Evolutionary conservation across 2,888 invertebrate genomes (phyloP).

Genomic region (Nymphalis urticae): DNA sequence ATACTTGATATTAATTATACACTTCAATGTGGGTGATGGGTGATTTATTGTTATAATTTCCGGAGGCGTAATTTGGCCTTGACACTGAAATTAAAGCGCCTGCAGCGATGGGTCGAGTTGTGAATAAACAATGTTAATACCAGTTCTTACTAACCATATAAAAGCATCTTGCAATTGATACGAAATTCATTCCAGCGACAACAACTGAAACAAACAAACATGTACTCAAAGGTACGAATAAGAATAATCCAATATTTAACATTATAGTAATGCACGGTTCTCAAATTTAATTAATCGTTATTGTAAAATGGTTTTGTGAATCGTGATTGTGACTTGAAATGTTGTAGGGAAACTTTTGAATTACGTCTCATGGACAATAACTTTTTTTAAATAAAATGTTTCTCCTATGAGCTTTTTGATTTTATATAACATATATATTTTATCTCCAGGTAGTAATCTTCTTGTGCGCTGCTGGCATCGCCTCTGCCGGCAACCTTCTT

Average conservation of each 20-base stretch:
- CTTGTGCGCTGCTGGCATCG: conserved; percentile 81
- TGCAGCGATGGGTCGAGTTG: conserved; percentile 49
- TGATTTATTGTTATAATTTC: neutral
- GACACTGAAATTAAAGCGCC: conserved; percentile 68
- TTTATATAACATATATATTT: conserved; percentile 10
- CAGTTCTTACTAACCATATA: conserved; percentile 66
- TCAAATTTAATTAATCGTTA: too few relatives aligned
- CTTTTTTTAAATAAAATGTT: neutral
- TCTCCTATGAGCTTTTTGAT: neutral
- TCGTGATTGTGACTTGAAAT: too few relatives aligned
- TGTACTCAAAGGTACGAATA: conserved; percentile 70
- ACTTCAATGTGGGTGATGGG: neutral
- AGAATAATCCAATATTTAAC: neutral
- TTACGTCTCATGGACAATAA: too few relatives aligned
- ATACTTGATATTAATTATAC: neutral
- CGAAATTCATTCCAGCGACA: conserved; percentile 66
- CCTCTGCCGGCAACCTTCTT: conserved; percentile 81
- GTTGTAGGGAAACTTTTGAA: too few relatives aligned
- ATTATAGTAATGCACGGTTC: neutral
- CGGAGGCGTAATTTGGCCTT: conserved; percentile 48
- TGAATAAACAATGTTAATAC: conserved; percentile 51
- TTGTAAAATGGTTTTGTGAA: too few relatives aligned
- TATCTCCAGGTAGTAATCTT: conserved; percentile 75
- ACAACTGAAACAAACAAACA: conserved; percentile 65
- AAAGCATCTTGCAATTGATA: conserved; percentile 68